These are phyloP conservation scores for Emmelina monodactyla DNA, from an alignment of 2,888 invertebrate species.

Conservation along the genomic window DNA sequence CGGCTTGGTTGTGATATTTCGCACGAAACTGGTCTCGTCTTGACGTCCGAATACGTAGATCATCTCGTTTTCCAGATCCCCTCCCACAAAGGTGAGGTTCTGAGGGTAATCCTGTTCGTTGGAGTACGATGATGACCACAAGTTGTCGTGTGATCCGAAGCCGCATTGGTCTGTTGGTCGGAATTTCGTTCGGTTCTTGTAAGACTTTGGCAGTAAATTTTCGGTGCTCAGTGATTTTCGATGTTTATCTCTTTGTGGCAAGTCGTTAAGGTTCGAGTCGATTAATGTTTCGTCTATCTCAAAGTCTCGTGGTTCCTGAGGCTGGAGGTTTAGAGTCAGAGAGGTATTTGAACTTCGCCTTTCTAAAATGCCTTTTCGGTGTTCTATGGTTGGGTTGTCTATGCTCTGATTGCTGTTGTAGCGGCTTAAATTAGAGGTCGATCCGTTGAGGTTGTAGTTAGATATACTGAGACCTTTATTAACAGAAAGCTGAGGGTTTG, in stretches of 20 bases:
- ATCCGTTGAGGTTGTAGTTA: conserved; percentile 59
- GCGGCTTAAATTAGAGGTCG: conserved; percentile 53
- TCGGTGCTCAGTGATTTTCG: conserved; percentile 70
- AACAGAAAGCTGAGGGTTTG: conserved; percentile 52
- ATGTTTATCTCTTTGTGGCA: conserved; percentile 44
- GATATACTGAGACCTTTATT: conserved; percentile 56
- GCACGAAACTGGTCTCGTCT: conserved; percentile 43
- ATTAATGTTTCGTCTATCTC: conserved; percentile 50
- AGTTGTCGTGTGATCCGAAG: conserved; percentile 59
- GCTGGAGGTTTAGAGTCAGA: conserved; percentile 70
- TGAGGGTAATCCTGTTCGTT: conserved; percentile 42
- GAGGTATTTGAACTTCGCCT: conserved; percentile 85
- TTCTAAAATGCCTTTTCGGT: conserved; percentile 72
- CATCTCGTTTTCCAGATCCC: conserved; percentile 58
- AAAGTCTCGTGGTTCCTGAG: conserved; percentile 49
- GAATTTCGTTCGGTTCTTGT: conserved; percentile 43
- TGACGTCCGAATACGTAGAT: conserved; percentile 55
- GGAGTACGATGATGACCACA: conserved; percentile 52
- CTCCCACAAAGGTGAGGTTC: conserved; percentile 49
- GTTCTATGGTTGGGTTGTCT: conserved; percentile 38
- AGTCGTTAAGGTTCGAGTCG: conserved; percentile 38
- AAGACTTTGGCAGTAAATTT: conserved; percentile 62
- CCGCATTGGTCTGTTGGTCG: conserved; percentile 36
- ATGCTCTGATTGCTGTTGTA: conserved; percentile 59
- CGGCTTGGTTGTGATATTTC: conserved; percentile 70